These are phyloP conservation scores for Tiaroga cobitis DNA, from an alignment of 2,797 vertebrate genomes.

Conservation along the genomic window DNA sequence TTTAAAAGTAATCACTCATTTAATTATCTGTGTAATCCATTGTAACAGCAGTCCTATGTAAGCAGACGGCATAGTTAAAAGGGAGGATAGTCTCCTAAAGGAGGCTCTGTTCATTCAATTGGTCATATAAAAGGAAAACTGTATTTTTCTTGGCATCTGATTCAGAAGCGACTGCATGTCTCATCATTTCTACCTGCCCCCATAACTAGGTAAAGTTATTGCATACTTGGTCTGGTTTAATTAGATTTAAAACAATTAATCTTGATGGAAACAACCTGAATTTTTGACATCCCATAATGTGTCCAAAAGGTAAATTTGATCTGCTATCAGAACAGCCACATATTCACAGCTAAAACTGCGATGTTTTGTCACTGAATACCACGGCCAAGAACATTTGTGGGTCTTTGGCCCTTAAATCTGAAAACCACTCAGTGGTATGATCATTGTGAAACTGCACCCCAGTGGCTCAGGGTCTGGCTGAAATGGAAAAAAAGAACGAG, in stretches of 20 bases:
- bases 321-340: constrained; percentile 58
- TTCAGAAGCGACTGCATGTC: constrained; percentile 31
- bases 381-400: constrained; percentile 68
- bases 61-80: constrained; percentile 23
- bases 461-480: constrained; percentile 73
- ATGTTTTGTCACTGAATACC: constrained; percentile 66
- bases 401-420: constrained; percentile 74
- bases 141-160: constrained; percentile 55
- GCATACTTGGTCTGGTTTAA: constrained; percentile 51
- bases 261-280: constrained; percentile 61
- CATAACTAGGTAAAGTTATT: constrained; percentile 59
- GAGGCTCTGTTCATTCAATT: constrained; percentile 33
- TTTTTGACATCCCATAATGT: constrained; percentile 52
- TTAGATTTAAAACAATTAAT: constrained; percentile 64
- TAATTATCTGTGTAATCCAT: constrained; percentile 35
- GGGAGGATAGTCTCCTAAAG: constrained; percentile 16
- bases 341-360: constrained; percentile 56
- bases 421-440: constrained; percentile 75
- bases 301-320: constrained; percentile 56
- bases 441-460: constrained; percentile 73
- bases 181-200: constrained; percentile 56
- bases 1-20: constrained; percentile 34
- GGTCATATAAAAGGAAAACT: constrained; percentile 38
- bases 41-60: constrained; percentile 15
- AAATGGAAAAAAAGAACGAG: constrained; percentile 67